Evolutionary conservation across 2,888 invertebrate species (phyloP).

Genomic region (Thecophora atra): DNA sequence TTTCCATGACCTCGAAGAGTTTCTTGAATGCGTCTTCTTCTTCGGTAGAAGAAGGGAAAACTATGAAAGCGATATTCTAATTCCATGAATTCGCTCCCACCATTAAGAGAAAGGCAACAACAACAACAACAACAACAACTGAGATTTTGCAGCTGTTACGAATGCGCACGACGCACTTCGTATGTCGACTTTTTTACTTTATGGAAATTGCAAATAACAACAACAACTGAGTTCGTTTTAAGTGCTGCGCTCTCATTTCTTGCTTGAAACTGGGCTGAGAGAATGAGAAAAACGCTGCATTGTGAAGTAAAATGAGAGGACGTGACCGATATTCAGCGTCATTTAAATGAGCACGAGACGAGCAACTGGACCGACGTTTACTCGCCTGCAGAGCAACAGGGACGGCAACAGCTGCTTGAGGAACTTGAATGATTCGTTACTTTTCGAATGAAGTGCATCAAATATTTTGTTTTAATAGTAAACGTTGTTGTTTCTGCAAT

Average conservation of each 20-base stretch:
- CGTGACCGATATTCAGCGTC: slow-evolving; percentile 25
- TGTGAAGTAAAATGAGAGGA: neutral
- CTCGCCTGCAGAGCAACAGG: neutral
- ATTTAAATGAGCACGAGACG: slow-evolving; percentile 5
- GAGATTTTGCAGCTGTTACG: slow-evolving; percentile 7
- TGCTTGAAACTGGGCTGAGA: slow-evolving; percentile 22
- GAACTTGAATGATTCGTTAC: no score
- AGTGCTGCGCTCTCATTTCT: slow-evolving; percentile 34
- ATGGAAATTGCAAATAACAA: slow-evolving; percentile 23
- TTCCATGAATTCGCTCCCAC: neutral
- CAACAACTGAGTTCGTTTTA: slow-evolving; percentile 15
- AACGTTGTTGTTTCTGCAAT: neutral
- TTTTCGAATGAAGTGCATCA: slow-evolving; percentile 18
- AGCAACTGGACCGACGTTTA: neutral
- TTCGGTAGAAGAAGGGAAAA: neutral
- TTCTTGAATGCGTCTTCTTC: neutral
- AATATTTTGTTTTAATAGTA: slow-evolving; percentile 1
- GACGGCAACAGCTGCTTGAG: neutral
- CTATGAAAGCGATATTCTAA: neutral
- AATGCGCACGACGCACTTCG: slow-evolving; percentile 24
- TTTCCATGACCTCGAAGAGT: slow-evolving; percentile 8
- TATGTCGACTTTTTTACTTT: slow-evolving; percentile 23
- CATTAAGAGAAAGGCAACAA: neutral
- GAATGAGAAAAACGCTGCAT: slow-evolving; percentile 24
- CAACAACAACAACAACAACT: neutral